Evolutionary conservation across 2,888 invertebrate genomes (phyloP).

Genomic region (Synergus itoensis): DNA sequence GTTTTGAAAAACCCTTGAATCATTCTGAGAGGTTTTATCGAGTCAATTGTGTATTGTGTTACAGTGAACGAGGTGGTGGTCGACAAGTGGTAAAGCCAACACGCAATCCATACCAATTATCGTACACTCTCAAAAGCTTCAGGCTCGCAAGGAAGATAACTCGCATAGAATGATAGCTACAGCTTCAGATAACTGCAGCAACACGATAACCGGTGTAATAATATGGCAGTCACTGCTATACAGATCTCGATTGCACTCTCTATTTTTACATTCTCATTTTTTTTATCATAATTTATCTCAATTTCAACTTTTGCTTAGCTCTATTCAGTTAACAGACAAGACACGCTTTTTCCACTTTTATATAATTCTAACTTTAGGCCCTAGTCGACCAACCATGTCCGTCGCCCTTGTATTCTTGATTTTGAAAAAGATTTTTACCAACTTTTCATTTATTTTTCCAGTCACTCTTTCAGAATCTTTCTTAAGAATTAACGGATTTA

Average conservation of each 20-base stretch:
- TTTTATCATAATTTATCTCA: neutral
- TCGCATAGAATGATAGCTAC: neutral
- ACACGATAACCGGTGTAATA: neutral
- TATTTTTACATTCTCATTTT: neutral
- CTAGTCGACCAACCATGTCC: conserved; percentile 17
- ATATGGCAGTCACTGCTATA: neutral
- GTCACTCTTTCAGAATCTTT: neutral
- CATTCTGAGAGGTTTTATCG: conserved; percentile 14
- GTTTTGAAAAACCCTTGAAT: neutral
- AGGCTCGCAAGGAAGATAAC: conserved; percentile 20
- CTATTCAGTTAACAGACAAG: neutral
- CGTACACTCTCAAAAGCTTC: conserved; percentile 21
- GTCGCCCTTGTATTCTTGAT: neutral
- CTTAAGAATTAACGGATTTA: neutral
- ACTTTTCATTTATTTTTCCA: neutral
- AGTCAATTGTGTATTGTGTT: conserved; percentile 66
- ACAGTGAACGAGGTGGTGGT: conserved; percentile 67
- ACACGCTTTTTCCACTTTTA: conserved; percentile 17
- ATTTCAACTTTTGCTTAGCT: neutral
- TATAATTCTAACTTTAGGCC: conserved; percentile 4
- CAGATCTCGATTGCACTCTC: neutral
- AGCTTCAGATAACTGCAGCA: conserved; percentile 2
- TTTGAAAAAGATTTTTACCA: conserved; percentile 15
- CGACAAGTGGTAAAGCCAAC: conserved; percentile 61
- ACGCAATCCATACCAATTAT: conserved; percentile 34